Base-by-base conservation (phyloP, 2,113 vertebrate genomes). In the Lota lota region DNA sequence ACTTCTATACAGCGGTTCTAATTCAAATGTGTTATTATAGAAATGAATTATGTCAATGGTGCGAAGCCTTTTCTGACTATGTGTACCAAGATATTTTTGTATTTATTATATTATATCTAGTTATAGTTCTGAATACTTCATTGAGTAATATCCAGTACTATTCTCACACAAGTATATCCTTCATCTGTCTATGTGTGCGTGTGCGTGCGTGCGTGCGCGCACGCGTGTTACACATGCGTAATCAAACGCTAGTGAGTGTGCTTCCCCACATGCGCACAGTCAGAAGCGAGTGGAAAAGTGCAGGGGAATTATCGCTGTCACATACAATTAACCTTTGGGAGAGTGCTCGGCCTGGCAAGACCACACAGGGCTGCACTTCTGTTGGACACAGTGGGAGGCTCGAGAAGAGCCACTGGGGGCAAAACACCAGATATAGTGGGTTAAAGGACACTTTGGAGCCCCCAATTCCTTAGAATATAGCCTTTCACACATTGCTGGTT, bases 281-380 rank as follows among this genome's bases (percentile, higher is more conserved):
- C 17, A 53, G 47, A 15, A 12, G 59, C 1, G 4, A 61, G 67
- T 22, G 67, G 71, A 33, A 33, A 28, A 73, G 59, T 63, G 56
- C 60, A 5, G 22, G 60, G 58, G 36, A 47, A 64, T 51, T 66
- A 71, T 21, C 21, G 70, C 60, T 79, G 68, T 66, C 71, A 60
- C 63, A 72, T 82, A 78, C 69, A 78, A 72, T 85, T 87, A 80
- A 77, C 68, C 75, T 69, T 67, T 40, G 61, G 62, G 72, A 63
- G 22, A 47, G 73, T 64, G 63, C 54, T 72, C 74, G 72, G 57
- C 71, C 77, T 69, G 16, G 68, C 28, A 36, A 75, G 75, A 63
- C 61, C 61, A 66, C 68, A 28, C 36, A 11, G 22, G 72, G 62
- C 72, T 77, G 62, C 68, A 61, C 64, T 84, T 80, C 72, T 65